Evolutionary conservation across 1,140 invertebrate genomes (phyloP).

Genomic region (Venturia canescens): DNA sequence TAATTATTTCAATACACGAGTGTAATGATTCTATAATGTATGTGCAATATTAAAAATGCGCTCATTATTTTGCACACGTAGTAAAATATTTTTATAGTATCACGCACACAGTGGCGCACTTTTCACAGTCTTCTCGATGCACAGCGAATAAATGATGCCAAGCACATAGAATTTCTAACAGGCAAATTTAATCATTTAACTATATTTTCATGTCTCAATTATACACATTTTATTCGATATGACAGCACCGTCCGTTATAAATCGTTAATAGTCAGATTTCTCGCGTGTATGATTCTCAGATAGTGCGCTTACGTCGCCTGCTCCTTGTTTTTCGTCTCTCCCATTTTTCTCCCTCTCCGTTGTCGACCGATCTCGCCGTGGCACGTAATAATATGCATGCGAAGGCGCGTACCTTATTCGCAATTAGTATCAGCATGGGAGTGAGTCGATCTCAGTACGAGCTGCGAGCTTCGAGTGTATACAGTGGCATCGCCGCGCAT

Average conservation of each 20-base stretch:
- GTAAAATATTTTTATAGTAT: too few species aligned
- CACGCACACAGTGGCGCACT: too few species aligned
- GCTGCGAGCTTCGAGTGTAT: conserved; percentile 1
- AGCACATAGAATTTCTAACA: background rate
- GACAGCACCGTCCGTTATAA: background rate
- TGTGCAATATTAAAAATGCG: too few species aligned
- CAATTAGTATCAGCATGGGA: conserved; percentile 33
- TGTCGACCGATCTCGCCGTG: background rate
- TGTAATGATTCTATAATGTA: too few species aligned
- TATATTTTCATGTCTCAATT: too few species aligned
- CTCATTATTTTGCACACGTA: too few species aligned
- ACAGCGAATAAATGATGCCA: background rate
- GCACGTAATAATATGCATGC: conserved; percentile 18
- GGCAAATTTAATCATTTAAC: too few species aligned
- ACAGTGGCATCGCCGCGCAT: conserved; percentile 9
- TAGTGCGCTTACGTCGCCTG: background rate
- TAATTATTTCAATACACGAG: too few species aligned
- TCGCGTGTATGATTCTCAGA: conserved; percentile 21
- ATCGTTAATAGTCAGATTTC: background rate
- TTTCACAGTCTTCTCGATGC: too few species aligned
- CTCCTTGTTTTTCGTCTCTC: background rate
- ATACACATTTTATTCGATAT: background rate
- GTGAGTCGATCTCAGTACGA: conserved; percentile 24
- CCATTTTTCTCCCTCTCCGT: conserved; percentile 6
- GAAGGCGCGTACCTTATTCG: conserved; percentile 15